phyloP scores from a whole-genome alignment of 2,888 invertebrate species.

The Cinara cedri region DNA sequence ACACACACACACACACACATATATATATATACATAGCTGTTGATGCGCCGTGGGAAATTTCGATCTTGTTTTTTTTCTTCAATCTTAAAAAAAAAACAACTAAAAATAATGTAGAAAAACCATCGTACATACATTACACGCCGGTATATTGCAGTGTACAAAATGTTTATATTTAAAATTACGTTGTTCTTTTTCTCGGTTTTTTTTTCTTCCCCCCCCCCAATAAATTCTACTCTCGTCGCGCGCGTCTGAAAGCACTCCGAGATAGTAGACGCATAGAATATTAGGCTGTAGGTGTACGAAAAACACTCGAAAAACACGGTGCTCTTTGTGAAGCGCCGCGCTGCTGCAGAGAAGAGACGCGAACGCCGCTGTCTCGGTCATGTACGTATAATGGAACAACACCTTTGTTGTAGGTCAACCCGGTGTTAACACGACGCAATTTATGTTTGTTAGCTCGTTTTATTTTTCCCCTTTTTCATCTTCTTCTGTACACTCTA shows the following conservation, averaged over 20 bases:
- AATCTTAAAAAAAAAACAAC: slow-evolving; percentile 16
- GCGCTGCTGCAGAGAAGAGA: no score
- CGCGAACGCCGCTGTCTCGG: slow-evolving; percentile 1
- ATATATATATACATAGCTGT: no score
- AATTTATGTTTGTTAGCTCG: neutral
- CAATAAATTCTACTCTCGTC: no score
- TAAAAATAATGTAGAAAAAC: slow-evolving; percentile 14
- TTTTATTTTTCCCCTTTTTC: neutral
- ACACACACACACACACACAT: no score
- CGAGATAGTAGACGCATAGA: no score
- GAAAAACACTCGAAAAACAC: no score
- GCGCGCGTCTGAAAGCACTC: no score
- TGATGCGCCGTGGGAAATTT: slow-evolving; percentile 36
- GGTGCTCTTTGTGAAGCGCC: no score
- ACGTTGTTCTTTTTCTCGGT: slow-evolving; percentile 8
- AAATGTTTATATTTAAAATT: slow-evolving; percentile 17
- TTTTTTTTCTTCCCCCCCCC: neutral
- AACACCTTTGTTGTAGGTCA: slow-evolving; percentile 51
- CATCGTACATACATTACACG: no score
- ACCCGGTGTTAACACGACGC: neutral
- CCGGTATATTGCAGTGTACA: no score
- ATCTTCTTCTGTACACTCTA: neutral
- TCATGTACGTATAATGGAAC: slow-evolving; percentile 35
- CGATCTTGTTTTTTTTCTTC: slow-evolving; percentile 27
- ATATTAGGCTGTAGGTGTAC: no score